phyloP scores from a whole-genome alignment of 2,113 vertebrate species.

The Gila orcuttii region DNA sequence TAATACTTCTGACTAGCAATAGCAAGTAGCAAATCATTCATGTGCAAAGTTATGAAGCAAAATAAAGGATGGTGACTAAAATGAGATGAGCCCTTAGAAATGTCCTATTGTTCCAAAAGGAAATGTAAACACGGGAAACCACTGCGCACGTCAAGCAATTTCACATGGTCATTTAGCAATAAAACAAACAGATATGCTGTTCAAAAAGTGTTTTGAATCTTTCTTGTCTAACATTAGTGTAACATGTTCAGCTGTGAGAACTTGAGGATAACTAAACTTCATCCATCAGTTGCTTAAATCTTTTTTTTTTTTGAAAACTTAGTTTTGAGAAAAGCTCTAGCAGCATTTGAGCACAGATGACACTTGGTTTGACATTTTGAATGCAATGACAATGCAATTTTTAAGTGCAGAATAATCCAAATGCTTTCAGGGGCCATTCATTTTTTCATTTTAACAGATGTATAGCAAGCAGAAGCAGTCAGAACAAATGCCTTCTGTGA shows the following conservation, averaged over 20 bases:
- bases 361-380: neutral
- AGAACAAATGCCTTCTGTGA: slow-evolving; percentile 6
- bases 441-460: slow-evolving; percentile 7
- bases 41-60: neutral
- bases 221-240: neutral
- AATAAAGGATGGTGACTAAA: neutral
- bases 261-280: neutral
- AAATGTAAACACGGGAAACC: neutral
- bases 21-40: neutral
- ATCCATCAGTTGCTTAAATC: neutral
- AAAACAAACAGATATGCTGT: neutral
- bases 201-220: neutral
- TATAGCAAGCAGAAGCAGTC: neutral
- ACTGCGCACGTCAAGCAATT: neutral
- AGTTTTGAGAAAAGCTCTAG: neutral
- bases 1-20: neutral
- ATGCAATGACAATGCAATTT: neutral
- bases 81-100: neutral
- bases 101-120: neutral
- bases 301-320: neutral
- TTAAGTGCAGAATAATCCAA: neutral
- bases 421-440: neutral
- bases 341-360: neutral
- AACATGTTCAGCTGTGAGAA: neutral
- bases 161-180: neutral